These are phyloP conservation scores for Eupithecia dodoneata DNA, from an alignment of 2,888 invertebrate species.

Conservation along the genomic window DNA sequence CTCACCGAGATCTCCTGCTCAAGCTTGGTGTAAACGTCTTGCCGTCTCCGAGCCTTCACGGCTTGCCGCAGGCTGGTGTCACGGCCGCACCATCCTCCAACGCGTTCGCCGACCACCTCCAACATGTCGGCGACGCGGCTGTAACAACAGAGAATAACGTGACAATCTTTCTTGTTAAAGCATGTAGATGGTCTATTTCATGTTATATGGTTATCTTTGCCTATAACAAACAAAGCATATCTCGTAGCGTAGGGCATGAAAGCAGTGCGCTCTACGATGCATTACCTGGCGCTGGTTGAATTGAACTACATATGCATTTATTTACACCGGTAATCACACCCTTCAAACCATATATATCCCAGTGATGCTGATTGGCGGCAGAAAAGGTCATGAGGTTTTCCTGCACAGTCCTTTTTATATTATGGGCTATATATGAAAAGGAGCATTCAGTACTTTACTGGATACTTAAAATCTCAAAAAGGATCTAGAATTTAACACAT, in stretches of 20 bases:
- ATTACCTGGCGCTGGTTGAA: too few relatives aligned
- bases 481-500: neutral
- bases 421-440: too few relatives aligned
- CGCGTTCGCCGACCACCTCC: conserved; percentile 81
- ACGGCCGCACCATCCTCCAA: conserved; percentile 80
- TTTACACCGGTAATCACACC: neutral
- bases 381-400: neutral
- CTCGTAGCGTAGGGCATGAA: neutral
- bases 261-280: too few relatives aligned
- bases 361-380: neutral
- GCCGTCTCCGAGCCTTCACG: conserved; percentile 64
- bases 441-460: too few relatives aligned
- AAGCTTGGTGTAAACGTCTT: conserved; percentile 66
- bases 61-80: conserved; percentile 72
- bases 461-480: neutral
- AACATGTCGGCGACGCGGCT: conserved; percentile 83
- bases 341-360: neutral
- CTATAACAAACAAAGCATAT: neutral
- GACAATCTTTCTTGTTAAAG: neutral
- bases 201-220: neutral
- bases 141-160: conserved; percentile 47
- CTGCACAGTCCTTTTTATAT: neutral
- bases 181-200: neutral
- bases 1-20: conserved; percentile 69
- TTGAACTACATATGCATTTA: too few relatives aligned